Base-by-base conservation (phyloP, 2,888 invertebrate genomes). In the Nomada lathburiana region DNA sequence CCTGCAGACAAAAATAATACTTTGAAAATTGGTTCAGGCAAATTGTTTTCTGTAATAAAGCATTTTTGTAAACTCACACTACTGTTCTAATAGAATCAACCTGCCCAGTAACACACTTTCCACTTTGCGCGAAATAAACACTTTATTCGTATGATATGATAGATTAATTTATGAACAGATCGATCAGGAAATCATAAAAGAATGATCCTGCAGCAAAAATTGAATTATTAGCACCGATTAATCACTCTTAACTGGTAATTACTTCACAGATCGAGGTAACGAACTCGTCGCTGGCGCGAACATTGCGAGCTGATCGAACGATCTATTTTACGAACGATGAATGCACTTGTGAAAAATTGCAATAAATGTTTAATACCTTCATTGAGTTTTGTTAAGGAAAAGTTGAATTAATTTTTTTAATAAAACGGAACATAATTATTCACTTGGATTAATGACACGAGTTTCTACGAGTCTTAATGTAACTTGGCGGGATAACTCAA, bases 221-320 rank as follows among this genome's bases (percentile, higher is more conserved):
- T 26, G 1, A 23, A 18, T 1, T 50, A 20, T 52, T 13, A 44
- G 52, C 18, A n/a, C 10, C 4, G 5, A 4, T n/a, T 7, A 52
- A 74, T 1, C 52, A 57, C 42, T 47, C 64, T 20, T 29, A 47
- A 73, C 2, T 36, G 42, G 9, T 44, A 42, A 57, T 69, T 23
- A 55, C 44, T 68, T 57, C 20, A 16, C 20, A 23, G 5, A 18
- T 2, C 16, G 42, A 4, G 3, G 18, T 16, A 44, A 47, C 18
- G n/a, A 26, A 5, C 16, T 2, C 26, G 2, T 26, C 16, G 16
- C 16, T 10, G 3, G 4, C 13, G 59, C 10, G 11, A 59, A 44
- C 7, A 18, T 29, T 16, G 7, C 11, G 36, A 36, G 16, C 29
- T 18, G 9, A 16, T n/a, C 2, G 29, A 23, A 9, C 29, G 47